Evolutionary conservation across 2,888 invertebrate genomes (phyloP).

Genomic region (Ferrisia virgata): DNA sequence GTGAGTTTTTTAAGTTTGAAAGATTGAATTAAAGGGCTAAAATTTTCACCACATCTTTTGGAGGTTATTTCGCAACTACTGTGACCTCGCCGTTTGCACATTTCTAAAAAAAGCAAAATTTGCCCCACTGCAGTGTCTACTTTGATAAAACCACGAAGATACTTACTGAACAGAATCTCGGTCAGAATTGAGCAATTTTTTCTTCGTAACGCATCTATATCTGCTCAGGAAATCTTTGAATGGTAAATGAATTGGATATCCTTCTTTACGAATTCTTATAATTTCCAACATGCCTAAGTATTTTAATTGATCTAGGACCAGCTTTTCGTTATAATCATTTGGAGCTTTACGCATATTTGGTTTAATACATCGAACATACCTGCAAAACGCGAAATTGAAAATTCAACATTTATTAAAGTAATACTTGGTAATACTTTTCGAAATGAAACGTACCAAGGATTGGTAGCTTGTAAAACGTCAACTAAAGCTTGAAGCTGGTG

Average conservation of each 20-base stretch:
- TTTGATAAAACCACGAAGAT: conserved; percentile 13
- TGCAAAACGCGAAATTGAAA: conserved; percentile 50
- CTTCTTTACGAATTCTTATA: conserved; percentile 83
- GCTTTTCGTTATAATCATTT: conserved; percentile 71
- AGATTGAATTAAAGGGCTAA: too few relatives aligned
- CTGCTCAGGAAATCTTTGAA: conserved; percentile 72
- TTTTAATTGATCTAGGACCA: conserved; percentile 81
- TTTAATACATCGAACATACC: conserved; percentile 89
- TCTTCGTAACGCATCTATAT: conserved; percentile 68
- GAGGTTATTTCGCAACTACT: too few relatives aligned
- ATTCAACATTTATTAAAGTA: not conserved
- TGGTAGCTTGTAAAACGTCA: conserved; percentile 83
- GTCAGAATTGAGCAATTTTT: conserved; percentile 55
- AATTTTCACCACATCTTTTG: too few relatives aligned
- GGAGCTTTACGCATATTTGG: conserved; percentile 82
- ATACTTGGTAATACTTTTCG: not conserved
- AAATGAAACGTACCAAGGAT: conserved; percentile 66
- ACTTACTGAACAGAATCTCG: conserved; percentile 54
- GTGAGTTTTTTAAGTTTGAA: too few relatives aligned
- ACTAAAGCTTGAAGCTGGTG: conserved; percentile 83
- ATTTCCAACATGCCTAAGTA: conserved; percentile 93
- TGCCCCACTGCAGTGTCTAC: too few relatives aligned
- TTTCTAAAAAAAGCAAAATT: too few relatives aligned
- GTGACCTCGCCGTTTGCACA: too few relatives aligned
- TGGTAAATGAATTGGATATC: conserved; percentile 80